Evolutionary conservation across 2,888 invertebrate species (phyloP).

Genomic region (Hoplodrina ambigua): DNA sequence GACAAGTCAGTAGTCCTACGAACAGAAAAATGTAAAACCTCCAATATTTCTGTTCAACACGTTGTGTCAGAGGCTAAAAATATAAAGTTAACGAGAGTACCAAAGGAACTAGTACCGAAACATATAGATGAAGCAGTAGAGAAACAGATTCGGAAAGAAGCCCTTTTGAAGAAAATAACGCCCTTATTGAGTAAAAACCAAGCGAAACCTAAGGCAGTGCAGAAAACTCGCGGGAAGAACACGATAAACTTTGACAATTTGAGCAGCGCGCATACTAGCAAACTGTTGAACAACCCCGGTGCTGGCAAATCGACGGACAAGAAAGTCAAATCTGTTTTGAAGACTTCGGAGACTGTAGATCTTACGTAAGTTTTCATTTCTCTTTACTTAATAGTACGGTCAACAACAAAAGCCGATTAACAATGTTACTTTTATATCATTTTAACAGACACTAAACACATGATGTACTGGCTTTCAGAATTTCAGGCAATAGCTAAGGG

Average conservation of each 20-base stretch:
- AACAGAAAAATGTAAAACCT: slow-evolving; percentile 18
- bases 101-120: slow-evolving; percentile 45
- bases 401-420: no score
- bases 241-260: slow-evolving; percentile 41
- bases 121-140: slow-evolving; percentile 32
- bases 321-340: slow-evolving; percentile 22
- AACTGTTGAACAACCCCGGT: slow-evolving; percentile 10
- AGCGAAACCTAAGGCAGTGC: slow-evolving; percentile 13
- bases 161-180: slow-evolving; percentile 30
- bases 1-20: not conserved
- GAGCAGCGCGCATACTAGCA: slow-evolving; percentile 26
- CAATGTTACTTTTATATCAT: no score
- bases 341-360: slow-evolving; percentile 40
- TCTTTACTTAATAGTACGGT: no score
- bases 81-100: slow-evolving; percentile 39
- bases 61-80: slow-evolving; percentile 28
- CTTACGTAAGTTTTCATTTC: slow-evolving; percentile 47
- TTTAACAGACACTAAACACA: no score
- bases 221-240: slow-evolving; percentile 22
- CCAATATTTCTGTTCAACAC: slow-evolving; percentile 43
- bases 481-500: no score
- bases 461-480: no score
- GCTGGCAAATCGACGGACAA: slow-evolving; percentile 18
- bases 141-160: slow-evolving; percentile 42
- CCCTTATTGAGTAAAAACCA: slow-evolving; percentile 34